Percentiles rank a stretch among this genome's conserved stretches.
Evolutionary conservation across 2,888 invertebrate species (phyloP).

Genomic region (Argyresthia albistria): DNA sequence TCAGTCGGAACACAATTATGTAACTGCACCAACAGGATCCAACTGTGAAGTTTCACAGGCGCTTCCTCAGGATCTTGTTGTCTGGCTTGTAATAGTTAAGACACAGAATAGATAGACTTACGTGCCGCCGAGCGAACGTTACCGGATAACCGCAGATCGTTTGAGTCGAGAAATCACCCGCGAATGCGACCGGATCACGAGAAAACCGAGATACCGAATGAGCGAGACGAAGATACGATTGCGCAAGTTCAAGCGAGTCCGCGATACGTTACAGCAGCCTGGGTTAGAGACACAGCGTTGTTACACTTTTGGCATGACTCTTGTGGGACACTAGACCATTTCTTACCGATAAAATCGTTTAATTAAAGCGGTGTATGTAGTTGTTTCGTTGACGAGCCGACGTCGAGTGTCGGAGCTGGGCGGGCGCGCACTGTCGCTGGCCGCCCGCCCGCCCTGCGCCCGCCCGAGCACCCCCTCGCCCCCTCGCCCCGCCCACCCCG

Average conservation of each 20-base stretch:
- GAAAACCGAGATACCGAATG: slow-evolving; percentile 18
- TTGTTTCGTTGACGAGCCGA: slow-evolving; percentile 69
- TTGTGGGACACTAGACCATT: slow-evolving; percentile 37
- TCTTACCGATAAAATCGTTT: slow-evolving; percentile 64
- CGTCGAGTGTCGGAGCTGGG: slow-evolving; percentile 70
- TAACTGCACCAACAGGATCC: no score
- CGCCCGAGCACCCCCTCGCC: not conserved
- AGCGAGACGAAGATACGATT: slow-evolving; percentile 38
- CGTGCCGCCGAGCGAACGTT: slow-evolving; percentile 42
- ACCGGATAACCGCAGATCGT: slow-evolving; percentile 33
- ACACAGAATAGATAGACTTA: slow-evolving; percentile 27
- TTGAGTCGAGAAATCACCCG: slow-evolving; percentile 43
- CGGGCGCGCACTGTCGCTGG: slow-evolving; percentile 62
- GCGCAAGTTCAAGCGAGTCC: slow-evolving; percentile 45
- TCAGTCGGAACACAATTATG: no score
- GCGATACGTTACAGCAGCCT: slow-evolving; percentile 28
- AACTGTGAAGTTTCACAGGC: no score
- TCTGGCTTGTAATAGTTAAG: not conserved
- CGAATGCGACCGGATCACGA: slow-evolving; percentile 31
- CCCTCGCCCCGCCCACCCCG: slow-evolving; percentile 1
- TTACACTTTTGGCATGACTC: slow-evolving; percentile 45
- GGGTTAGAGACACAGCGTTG: slow-evolving; percentile 17
- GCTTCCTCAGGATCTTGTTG: not conserved
- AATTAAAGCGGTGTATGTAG: slow-evolving; percentile 54
- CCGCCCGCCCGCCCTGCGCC: slow-evolving; percentile 18